Conservation (phyloP, 2,113 vertebrate species). For the Trinectes maculatus region DNA sequence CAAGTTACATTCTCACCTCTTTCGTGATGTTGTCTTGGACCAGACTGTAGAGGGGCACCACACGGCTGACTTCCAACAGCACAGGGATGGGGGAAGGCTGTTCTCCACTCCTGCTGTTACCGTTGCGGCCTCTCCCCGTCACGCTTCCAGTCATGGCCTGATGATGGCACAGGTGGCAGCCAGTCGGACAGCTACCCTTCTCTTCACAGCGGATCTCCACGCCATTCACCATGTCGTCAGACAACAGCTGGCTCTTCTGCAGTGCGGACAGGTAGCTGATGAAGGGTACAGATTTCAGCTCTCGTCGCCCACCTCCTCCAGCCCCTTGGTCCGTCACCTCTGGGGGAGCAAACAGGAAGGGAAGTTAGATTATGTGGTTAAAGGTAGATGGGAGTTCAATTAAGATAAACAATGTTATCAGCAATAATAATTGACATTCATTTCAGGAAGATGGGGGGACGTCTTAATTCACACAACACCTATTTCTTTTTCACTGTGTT, state of each 20-base stretch:
- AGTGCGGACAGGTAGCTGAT: constrained; percentile 95
- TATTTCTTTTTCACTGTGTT: neutral
- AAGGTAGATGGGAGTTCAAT: neutral
- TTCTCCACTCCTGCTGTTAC: constrained; percentile 81
- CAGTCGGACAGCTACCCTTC: constrained; percentile 91
- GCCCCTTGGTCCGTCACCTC: constrained; percentile 91
- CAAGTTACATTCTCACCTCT: constrained; percentile 85
- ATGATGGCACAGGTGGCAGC: constrained; percentile 93
- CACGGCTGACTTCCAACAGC: constrained; percentile 92
- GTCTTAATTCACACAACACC: neutral
- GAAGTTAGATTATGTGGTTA: neutral
- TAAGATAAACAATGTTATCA: constrained; percentile 14
- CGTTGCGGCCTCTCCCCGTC: constrained; percentile 52
- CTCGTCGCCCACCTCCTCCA: constrained; percentile 85
- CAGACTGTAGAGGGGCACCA: constrained; percentile 92
- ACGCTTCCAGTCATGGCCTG: constrained; percentile 59
- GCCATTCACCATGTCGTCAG: constrained; percentile 91
- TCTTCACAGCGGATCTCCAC: constrained; percentile 97
- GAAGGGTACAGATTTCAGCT: constrained; percentile 94
- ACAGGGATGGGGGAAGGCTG: constrained; percentile 90
- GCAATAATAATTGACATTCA: neutral
- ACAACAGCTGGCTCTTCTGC: constrained; percentile 92
- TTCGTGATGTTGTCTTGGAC: constrained; percentile 95
- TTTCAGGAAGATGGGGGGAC: neutral
- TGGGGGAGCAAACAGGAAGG: constrained; percentile 53